Base-by-base conservation (phyloP, 1,140 invertebrate species). In the Diachasma alloeum region DNA sequence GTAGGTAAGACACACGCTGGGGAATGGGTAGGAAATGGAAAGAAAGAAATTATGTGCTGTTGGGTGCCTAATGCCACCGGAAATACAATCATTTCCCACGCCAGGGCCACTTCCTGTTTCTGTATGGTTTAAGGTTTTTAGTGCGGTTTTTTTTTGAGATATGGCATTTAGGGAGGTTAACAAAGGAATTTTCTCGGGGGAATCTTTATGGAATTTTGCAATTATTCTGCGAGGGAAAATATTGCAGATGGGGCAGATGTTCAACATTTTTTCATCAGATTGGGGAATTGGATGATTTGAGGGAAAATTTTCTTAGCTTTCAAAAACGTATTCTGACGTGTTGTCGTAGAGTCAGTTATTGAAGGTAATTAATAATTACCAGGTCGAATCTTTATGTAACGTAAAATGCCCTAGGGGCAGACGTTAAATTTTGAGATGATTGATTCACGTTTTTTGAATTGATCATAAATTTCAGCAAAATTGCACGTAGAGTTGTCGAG, bases 51-150 rank as follows among this genome's bases (percentile, higher is more conserved):
- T 68, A 39, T 37, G 36, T 9, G 36, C 17, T 68, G 26, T 36
- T 68, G 31, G 31, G 36, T 39, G 26, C 26, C 36, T 68, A 68
- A 68, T 68, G 53, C 37, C 59, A 84, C 82, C 80, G 83, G 83
- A 84, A 84, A 81, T 80, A 78, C 79, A 78, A 81, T 81, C 80
- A 84, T 83, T 84, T 84, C 83, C 81, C 83, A 84, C 82, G 82
- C 79, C 83, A 81, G 80, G 80, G 72, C 76, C 89, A 87, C 85
- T 87, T 90, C 89, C 89, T 87, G 85, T 86, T 84, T 87, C 83
- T 75, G 59, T 68, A 75, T 77, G 67, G 24, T 71, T 46, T 42
- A 36, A 37, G 15, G 19, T 63, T 63, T 63, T 63, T 63, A 63
- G 59, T 63, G 59, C 19, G 19, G 19, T 63, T 63, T 63, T 63